These are phyloP conservation scores for Melanostigma gelatinosum DNA, from an alignment of 2,113 vertebrate species.

Conservation along the genomic window DNA sequence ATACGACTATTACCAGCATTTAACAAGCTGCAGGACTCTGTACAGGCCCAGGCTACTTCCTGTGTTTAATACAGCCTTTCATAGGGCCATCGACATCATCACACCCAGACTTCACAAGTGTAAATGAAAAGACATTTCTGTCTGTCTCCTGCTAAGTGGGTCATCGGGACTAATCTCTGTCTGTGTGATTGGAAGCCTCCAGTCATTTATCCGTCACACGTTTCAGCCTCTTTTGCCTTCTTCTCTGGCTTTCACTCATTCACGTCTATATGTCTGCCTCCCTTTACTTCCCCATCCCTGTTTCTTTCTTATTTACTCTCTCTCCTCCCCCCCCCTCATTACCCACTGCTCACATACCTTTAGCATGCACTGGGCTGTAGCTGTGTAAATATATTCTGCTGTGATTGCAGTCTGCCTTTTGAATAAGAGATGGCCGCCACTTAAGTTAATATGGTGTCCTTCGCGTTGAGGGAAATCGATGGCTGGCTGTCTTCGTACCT, in stretches of 20 bases:
- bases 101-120: conserved; percentile 26
- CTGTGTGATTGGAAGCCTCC: conserved; percentile 34
- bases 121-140: conserved; percentile 51
- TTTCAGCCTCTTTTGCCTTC: neutral
- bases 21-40: neutral
- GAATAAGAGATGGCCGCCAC: conserved; percentile 63
- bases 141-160: conserved; percentile 53
- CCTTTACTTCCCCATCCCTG: neutral
- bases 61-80: conserved; percentile 37
- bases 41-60: neutral
- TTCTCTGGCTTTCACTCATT: neutral
- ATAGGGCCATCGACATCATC: conserved; percentile 2
- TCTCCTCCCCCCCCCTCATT: conserved; percentile 19
- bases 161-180: conserved; percentile 53
- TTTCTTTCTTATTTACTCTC: conserved; percentile 32
- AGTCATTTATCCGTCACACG: conserved; percentile 27
- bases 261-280: conserved; percentile 6
- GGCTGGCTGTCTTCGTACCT: conserved; percentile 12
- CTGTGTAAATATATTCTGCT: too few species aligned
- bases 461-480: conserved; percentile 57
- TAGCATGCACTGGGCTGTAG: too few species aligned
- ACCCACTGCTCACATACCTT: neutral
- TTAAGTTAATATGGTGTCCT: conserved; percentile 64
- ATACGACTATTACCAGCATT: neutral
- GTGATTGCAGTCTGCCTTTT: neutral